Percentiles rank a stretch among this genome's conserved stretches.
phyloP scores from a whole-genome alignment of 2,113 vertebrate genomes.

The Xerus inauris region DNA sequence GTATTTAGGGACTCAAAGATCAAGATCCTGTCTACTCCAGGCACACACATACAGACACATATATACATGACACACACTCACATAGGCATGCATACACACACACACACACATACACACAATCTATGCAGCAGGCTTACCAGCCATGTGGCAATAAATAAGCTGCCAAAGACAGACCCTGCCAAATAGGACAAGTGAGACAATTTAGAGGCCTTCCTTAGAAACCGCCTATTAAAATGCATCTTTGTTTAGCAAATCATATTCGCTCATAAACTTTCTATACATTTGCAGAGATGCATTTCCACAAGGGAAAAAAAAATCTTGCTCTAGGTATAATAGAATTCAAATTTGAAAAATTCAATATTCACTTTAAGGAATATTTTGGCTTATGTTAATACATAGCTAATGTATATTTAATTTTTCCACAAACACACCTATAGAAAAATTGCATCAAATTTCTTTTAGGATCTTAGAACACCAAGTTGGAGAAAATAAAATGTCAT shows the following conservation, averaged over 20 bases:
- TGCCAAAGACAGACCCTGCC: constrained; percentile 31
- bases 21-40: background rate
- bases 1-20: background rate
- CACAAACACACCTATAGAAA: background rate
- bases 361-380: background rate
- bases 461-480: background rate
- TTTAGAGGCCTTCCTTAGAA: background rate
- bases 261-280: background rate
- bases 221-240: background rate
- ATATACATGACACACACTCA: background rate
- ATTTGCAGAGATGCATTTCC: constrained; percentile 6
- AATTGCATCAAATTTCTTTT: constrained; percentile 20
- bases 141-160: background rate
- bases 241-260: constrained; percentile 38
- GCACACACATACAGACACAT: background rate
- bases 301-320: background rate
- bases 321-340: background rate
- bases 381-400: background rate
- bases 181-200: background rate
- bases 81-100: background rate
- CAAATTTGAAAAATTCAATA: constrained; percentile 4
- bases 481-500: constrained; percentile 1
- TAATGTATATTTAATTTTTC: background rate
- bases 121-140: background rate
- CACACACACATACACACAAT: too few relatives aligned